Percentiles rank a stretch among this genome's conserved stretches.
These are phyloP conservation scores for Ylistrum balloti DNA, from an alignment of 1,140 invertebrate species.

Conservation along the genomic window DNA sequence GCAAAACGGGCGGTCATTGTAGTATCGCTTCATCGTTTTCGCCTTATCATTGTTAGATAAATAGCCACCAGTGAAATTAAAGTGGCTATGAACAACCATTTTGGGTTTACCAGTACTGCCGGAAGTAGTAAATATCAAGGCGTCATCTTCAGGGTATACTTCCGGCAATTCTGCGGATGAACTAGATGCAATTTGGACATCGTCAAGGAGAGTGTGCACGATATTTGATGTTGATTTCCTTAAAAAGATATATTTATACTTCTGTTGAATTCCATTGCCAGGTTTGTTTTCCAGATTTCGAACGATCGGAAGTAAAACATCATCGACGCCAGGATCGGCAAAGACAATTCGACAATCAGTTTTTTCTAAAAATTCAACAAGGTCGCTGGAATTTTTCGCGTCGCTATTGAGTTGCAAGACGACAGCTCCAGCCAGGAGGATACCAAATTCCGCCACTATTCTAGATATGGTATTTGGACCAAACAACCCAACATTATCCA, in stretches of 20 bases:
- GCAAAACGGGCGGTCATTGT: neutral
- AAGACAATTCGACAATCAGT: neutral
- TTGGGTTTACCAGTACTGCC: neutral
- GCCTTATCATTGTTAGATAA: neutral
- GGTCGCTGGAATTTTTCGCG: neutral
- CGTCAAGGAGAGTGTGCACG: neutral
- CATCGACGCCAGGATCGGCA: neutral
- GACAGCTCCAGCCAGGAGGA: neutral
- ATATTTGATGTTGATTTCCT: neutral
- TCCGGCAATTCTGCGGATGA: neutral
- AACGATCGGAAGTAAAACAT: neutral
- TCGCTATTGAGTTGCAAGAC: slow-evolving; percentile 14
- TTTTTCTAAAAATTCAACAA: neutral
- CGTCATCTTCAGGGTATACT: neutral
- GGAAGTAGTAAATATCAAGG: neutral
- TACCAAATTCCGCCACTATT: neutral
- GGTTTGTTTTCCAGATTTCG: neutral
- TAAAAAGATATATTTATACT: neutral
- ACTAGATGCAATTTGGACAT: neutral
- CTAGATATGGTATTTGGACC: neutral
- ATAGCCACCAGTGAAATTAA: neutral
- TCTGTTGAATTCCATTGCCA: neutral
- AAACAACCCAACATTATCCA: neutral
- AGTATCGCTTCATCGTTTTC: neutral
- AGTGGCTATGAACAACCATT: slow-evolving; percentile 16